Evolutionary conservation across 1,140 invertebrate genomes (phyloP), one percentile per base, ranked within the genome.

Genomic region (Melipona quadrifasciata): DNA sequence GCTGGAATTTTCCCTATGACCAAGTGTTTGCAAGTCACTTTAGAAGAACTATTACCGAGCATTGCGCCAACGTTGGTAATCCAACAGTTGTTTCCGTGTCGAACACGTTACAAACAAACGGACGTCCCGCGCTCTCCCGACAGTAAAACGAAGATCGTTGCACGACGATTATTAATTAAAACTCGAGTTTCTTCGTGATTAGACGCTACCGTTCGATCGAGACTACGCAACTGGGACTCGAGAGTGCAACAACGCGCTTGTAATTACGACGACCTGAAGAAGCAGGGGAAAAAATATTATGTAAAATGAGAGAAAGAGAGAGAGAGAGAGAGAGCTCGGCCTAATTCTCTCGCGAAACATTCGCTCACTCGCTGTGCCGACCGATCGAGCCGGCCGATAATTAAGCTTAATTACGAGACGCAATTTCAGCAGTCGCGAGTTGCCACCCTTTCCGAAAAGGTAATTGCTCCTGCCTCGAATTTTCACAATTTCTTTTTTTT

Each of bases 331-430:
- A 39, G 6, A 39, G 68, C 67, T 70, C 86, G 87, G 75, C 65
- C 86, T 79, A 88, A 88, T 88, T 88, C 85, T 75, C 82, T 75
- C 73, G 31, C 51, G 53, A 31, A 51, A 21, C 47, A 21, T 14
- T 73, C 24, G 10, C 24, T 17, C 53, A 31, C 31, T 11, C 12
- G 8, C 68, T 12, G 19, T 14, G 64, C 57, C 78, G 86, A 80
- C 78, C 86, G 86, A 89, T 82, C 86, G 74, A 65, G 76, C 84
- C 53, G 55, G 27, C 74, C 73, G 70, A 71, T 82, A 86, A 89
- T 89, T 89, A 88, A 75, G 75, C 53, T 89, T 89, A 88, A 89
- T 89, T 88, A 86, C 74, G 75, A 70, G 70, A 73, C 57, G 72
- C 64, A 72, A 73, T 61, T 67, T 71, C 80, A 70, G 6, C 73